These are phyloP conservation scores for Melanostigma gelatinosum DNA, from an alignment of 2,113 vertebrate species.

Conservation along the genomic window DNA sequence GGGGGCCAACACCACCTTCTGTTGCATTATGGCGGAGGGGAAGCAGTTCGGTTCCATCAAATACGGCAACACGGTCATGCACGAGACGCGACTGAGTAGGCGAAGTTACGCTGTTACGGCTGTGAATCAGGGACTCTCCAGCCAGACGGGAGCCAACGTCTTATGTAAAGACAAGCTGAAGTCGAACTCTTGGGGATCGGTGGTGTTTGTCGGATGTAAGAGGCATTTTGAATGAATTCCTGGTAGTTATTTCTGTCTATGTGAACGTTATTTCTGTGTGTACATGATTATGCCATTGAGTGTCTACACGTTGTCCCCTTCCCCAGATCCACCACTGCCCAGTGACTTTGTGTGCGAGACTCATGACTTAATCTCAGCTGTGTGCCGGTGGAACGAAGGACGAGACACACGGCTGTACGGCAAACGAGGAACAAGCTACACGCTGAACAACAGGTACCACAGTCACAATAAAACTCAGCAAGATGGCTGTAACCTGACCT, in stretches of 20 bases:
- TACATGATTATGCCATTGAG: neutral
- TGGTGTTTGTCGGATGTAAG: constrained; percentile 84
- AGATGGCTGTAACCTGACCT: neutral
- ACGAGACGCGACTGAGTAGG: constrained; percentile 67
- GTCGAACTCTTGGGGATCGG: constrained; percentile 26
- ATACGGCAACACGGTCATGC: constrained; percentile 15
- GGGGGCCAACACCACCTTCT: constrained; percentile 77
- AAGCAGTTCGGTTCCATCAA: neutral
- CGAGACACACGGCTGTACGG: constrained; percentile 62
- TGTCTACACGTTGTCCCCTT: constrained; percentile 5
- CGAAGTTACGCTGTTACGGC: constrained; percentile 68
- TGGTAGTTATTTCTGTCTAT: neutral
- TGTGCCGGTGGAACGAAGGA: constrained; percentile 75
- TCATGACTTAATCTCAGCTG: constrained; percentile 71
- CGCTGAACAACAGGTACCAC: constrained; percentile 77
- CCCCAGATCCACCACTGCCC: constrained; percentile 78
- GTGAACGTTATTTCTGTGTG: neutral
- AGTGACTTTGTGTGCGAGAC: constrained; percentile 80
- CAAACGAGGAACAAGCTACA: constrained; percentile 63
- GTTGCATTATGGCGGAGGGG: constrained; percentile 76
- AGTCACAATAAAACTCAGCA: neutral
- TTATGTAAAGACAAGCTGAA: neutral
- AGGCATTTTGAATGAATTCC: neutral
- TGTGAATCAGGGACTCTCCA: constrained; percentile 42
- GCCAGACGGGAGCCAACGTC: constrained; percentile 62